These are phyloP conservation scores for Neoarius graeffei DNA, from an alignment of 2,113 vertebrate genomes.

Conservation along the genomic window DNA sequence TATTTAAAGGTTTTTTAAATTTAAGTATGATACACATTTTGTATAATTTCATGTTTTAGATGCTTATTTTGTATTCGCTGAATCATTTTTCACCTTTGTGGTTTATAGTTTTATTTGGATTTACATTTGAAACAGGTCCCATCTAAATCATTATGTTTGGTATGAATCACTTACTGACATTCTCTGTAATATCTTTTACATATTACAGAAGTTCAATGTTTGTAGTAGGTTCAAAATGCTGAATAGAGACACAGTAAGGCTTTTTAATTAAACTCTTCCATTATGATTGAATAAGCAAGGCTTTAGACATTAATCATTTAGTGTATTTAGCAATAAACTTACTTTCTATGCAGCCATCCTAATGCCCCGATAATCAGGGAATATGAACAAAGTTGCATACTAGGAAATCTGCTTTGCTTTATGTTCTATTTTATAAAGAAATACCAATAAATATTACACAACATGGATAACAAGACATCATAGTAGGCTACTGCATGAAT, in stretches of 20 bases:
- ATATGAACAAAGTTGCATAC: neutral
- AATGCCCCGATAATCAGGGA: neutral
- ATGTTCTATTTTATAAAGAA: conserved; percentile 6
- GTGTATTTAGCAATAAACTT: conserved; percentile 52
- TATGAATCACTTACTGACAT: conserved; percentile 66
- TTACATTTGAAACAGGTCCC: conserved; percentile 81
- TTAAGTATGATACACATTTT: neutral
- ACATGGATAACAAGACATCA: conserved; percentile 18
- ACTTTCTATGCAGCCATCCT: conserved; percentile 40
- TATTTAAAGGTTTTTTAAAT: conserved; percentile 25
- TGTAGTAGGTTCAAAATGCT: conserved; percentile 60
- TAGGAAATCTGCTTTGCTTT: neutral
- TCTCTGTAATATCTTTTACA: conserved; percentile 64
- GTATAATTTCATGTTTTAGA: conserved; percentile 29
- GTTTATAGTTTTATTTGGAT: conserved; percentile 46
- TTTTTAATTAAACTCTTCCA: conserved; percentile 72
- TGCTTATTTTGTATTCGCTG: conserved; percentile 47
- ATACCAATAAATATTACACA: neutral
- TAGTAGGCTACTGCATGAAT: conserved; percentile 34
- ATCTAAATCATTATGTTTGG: conserved; percentile 61
- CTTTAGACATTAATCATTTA: conserved; percentile 35
- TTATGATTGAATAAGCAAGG: conserved; percentile 41
- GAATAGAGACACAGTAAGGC: conserved; percentile 74
- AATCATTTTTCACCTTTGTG: conserved; percentile 42
- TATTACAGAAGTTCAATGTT: conserved; percentile 55